Percentiles rank a stretch among this genome's conserved stretches.
These are phyloP conservation scores for Aleadryas rufinucha DNA, from an alignment of 2,113 vertebrate genomes.

Conservation along the genomic window DNA sequence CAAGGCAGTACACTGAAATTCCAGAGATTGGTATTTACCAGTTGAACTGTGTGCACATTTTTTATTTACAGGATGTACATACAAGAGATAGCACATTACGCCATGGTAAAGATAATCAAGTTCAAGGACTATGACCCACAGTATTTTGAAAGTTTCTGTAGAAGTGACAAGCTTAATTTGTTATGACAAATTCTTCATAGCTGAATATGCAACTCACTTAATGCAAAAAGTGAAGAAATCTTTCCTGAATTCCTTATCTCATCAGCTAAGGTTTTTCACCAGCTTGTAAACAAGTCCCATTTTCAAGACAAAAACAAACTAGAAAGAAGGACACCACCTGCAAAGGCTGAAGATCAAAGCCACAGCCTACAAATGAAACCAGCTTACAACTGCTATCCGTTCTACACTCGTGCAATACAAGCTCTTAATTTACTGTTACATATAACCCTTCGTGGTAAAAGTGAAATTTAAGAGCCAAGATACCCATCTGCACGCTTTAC, in stretches of 20 bases:
- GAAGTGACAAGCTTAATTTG: not conserved
- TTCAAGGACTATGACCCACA: not conserved
- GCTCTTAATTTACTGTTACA: not conserved
- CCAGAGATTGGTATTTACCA: not conserved
- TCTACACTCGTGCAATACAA: accelerated
- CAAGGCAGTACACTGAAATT: not conserved
- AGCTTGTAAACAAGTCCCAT: not conserved
- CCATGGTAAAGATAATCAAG: not conserved
- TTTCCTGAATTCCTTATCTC: not conserved
- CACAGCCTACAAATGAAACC: not conserved
- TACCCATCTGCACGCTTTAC: not conserved
- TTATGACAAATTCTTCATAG: not conserved
- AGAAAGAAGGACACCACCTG: not conserved
- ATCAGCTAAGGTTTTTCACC: not conserved
- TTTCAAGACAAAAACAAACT: not conserved
- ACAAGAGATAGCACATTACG: not conserved
- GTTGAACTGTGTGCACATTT: not conserved
- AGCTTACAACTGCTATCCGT: not conserved
- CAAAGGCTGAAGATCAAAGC: not conserved
- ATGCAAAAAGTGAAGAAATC: not conserved
- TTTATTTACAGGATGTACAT: not conserved
- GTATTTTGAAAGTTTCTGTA: not conserved
- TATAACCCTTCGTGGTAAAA: not conserved
- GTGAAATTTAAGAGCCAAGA: not conserved
- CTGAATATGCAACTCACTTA: not conserved